A percentile compares a stretch with the other conserved stretches of the same genome.
These are phyloP conservation scores for Exocentrus adspersus DNA, from an alignment of 2,888 invertebrate species.

Conservation along the genomic window DNA sequence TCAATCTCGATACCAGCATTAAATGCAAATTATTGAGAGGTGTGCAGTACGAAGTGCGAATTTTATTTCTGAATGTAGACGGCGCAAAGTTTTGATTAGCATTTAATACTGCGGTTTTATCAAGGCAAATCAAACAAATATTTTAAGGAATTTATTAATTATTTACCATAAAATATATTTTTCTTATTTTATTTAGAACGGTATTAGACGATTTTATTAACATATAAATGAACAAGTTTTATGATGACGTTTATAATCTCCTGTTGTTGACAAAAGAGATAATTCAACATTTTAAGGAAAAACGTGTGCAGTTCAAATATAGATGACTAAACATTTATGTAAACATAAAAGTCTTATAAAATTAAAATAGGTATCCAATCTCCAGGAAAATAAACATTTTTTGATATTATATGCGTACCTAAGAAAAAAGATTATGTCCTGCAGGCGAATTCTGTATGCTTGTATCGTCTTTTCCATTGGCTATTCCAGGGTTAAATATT, in stretches of 20 bases:
- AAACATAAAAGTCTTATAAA: not conserved
- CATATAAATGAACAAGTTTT: no score
- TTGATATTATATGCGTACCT: not conserved
- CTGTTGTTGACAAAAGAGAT: no score
- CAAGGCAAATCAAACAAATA: no score
- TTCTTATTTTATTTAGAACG: no score
- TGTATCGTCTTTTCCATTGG: not conserved
- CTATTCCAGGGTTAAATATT: slow-evolving; percentile 6
- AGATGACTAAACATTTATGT: not conserved
- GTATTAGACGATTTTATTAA: no score
- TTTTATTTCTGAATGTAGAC: not conserved
- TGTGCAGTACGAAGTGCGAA: not conserved
- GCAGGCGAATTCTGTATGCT: not conserved
- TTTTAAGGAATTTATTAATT: no score
- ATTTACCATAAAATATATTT: no score
- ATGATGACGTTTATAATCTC: no score
- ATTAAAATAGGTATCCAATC: not conserved
- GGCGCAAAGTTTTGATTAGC: not conserved
- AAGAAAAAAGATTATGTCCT: not conserved
- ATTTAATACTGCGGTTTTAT: not conserved
- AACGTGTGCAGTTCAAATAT: not conserved
- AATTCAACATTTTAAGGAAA: no score
- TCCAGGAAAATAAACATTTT: no score
- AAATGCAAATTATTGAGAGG: slow-evolving; percentile 12
- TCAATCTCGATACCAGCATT: not conserved